phyloP scores from a whole-genome alignment of 2,888 invertebrate species.

The Abrostola tripartita region DNA sequence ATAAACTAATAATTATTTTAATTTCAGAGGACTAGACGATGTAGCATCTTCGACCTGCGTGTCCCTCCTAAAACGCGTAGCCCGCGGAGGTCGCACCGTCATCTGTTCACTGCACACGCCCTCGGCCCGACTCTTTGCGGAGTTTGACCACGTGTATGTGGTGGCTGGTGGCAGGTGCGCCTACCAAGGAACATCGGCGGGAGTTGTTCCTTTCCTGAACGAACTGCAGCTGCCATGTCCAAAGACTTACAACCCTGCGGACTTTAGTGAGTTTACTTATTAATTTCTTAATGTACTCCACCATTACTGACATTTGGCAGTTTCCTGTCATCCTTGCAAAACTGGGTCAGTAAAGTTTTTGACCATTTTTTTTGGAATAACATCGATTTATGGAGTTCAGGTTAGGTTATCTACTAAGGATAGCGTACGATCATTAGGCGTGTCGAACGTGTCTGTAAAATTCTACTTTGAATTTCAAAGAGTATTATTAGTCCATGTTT shows the following conservation, averaged over 20 bases:
- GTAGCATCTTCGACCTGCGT: constrained; percentile 96
- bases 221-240: constrained; percentile 95
- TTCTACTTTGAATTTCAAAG: too few species aligned
- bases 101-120: constrained; percentile 99
- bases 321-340: too few species aligned
- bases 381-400: too few species aligned
- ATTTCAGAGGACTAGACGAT: constrained; percentile 95
- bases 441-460: too few species aligned
- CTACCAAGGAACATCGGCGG: constrained; percentile 94
- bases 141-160: constrained; percentile 97
- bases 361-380: too few species aligned
- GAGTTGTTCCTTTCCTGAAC: constrained; percentile 94
- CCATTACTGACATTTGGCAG: too few species aligned
- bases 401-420: too few species aligned
- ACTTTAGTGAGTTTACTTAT: constrained; percentile 93
- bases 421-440: too few species aligned
- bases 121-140: constrained; percentile 96
- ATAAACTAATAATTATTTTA: background rate
- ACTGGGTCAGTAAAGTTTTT: too few species aligned
- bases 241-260: constrained; percentile 97
- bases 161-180: constrained; percentile 96
- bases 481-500: too few species aligned
- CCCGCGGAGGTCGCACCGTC: constrained; percentile 95
- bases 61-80: constrained; percentile 93
- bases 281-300: background rate